These are phyloP conservation scores for Capitulum mitella DNA, from an alignment of 2,888 invertebrate species.

Conservation along the genomic window DNA sequence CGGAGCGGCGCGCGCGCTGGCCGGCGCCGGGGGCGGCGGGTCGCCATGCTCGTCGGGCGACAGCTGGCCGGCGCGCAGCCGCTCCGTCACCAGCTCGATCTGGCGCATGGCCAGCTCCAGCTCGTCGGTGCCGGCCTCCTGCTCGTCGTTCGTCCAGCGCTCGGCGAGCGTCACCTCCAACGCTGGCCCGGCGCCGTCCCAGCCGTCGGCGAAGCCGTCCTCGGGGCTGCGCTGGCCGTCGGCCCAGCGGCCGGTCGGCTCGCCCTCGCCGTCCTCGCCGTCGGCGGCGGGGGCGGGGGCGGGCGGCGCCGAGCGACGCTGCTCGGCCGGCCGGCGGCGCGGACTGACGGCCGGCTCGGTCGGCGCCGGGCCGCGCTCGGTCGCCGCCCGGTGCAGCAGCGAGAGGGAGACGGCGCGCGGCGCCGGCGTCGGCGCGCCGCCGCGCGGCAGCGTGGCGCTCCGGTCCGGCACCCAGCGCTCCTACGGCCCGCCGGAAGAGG, in stretches of 20 bases:
- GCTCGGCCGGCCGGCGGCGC: neutral
- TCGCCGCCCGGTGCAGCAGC: neutral
- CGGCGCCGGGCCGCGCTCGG: neutral
- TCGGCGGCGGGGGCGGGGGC: neutral
- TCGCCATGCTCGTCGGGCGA: neutral
- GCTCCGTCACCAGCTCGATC: neutral
- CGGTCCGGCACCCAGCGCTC: neutral
- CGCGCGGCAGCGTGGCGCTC: conserved; percentile 2
- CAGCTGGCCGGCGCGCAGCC: neutral
- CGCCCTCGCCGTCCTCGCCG: neutral
- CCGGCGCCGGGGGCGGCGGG: neutral
- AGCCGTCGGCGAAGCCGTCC: no score
- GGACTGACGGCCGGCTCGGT: neutral
- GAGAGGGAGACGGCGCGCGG: conserved; percentile 8
- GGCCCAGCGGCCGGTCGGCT: no score
- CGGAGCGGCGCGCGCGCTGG: conserved; percentile 41
- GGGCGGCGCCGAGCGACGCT: neutral
- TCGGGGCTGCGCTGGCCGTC: no score
- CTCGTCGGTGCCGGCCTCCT: neutral
- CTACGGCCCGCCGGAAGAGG: neutral
- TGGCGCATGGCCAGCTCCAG: conserved; percentile 1
- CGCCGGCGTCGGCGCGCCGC: neutral
- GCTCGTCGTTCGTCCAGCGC: no score
- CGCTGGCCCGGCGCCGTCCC: conserved; percentile 29
- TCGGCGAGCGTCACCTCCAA: conserved; percentile 21